These are phyloP conservation scores for Heliconius erato DNA, from an alignment of 2,888 invertebrate species.

Conservation along the genomic window DNA sequence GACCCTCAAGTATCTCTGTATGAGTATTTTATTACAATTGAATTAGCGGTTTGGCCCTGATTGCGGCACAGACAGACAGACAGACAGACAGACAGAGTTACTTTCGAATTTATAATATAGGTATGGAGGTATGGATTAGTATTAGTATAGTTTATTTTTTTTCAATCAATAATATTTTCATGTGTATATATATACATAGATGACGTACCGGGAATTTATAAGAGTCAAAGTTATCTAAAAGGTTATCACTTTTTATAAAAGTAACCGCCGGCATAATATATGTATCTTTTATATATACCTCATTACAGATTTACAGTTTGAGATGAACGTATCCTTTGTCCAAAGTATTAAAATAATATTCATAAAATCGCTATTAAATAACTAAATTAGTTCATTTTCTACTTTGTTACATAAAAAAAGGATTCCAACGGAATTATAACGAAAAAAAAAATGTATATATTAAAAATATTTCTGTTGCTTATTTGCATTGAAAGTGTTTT, in stretches of 20 bases:
- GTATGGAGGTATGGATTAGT: too few relatives aligned
- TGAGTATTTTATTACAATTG: too few relatives aligned
- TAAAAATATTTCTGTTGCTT: not conserved
- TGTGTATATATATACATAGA: too few relatives aligned
- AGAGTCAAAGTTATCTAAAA: not conserved
- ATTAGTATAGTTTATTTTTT: too few relatives aligned
- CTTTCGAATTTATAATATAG: too few relatives aligned
- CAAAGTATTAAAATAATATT: not conserved
- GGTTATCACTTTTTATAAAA: slow-evolving; percentile 1
- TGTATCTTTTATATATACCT: not conserved
- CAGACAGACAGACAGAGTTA: too few relatives aligned
- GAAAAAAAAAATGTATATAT: not conserved
- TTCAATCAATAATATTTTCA: too few relatives aligned
- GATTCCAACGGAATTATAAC: not conserved
- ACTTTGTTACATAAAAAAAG: not conserved
- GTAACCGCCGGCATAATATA: not conserved
- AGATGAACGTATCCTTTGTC: not conserved
- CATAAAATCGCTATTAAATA: not conserved
- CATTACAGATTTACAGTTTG: not conserved
- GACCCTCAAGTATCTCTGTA: too few relatives aligned
- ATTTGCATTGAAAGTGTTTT: not conserved
- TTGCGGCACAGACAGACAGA: too few relatives aligned
- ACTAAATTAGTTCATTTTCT: not conserved
- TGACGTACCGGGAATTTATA: too few relatives aligned
- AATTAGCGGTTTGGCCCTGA: too few relatives aligned